Evolutionary conservation across 2,888 invertebrate species (phyloP).

Genomic region (Crematogaster levior): DNA sequence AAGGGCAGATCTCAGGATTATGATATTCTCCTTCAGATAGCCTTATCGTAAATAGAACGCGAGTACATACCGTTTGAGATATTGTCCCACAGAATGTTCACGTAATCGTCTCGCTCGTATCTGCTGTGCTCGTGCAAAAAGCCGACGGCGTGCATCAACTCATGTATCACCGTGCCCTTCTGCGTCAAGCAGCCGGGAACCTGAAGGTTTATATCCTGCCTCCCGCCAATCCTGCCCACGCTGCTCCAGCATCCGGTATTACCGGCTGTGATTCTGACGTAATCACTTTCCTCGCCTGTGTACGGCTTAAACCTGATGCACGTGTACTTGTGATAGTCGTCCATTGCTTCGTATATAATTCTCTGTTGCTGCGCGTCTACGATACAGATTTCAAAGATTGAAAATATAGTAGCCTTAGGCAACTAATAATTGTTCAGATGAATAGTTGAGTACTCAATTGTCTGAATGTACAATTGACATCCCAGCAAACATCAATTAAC

Average conservation of each 20-base stretch:
- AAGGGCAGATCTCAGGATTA: no score
- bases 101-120: constrained; percentile 90
- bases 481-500: no score
- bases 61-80: constrained; percentile 73
- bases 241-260: constrained; percentile 94
- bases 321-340: constrained; percentile 91
- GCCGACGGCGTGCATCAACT: constrained; percentile 91
- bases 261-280: constrained; percentile 89
- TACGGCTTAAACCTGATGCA: constrained; percentile 91
- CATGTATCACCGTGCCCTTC: constrained; percentile 92
- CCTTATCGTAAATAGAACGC: no score
- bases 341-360: constrained; percentile 90
- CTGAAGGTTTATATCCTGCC: constrained; percentile 92
- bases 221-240: constrained; percentile 90
- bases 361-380: constrained; percentile 87
- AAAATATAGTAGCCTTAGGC: background rate
- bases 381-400: background rate
- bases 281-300: constrained; percentile 88
- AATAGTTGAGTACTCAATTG: background rate
- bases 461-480: background rate
- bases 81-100: constrained; percentile 89
- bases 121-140: constrained; percentile 95
- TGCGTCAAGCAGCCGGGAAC: constrained; percentile 90
- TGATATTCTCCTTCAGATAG: no score
- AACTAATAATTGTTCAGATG: background rate